phyloP scores from a whole-genome alignment of 2,113 vertebrate species.

The Triplophysa dalaica region DNA sequence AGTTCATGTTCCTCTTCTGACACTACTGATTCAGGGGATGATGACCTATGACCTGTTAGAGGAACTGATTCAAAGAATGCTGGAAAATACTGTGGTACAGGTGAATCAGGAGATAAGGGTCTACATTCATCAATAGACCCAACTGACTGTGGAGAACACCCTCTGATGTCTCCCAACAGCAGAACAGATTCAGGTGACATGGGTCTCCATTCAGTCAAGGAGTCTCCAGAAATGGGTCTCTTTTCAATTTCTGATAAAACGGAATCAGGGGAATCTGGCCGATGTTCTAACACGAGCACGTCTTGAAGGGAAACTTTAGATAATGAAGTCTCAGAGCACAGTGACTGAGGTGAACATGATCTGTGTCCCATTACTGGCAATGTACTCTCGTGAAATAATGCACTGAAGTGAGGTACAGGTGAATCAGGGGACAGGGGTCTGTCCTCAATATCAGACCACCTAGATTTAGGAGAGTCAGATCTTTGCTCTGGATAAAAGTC shows the following conservation, averaged over 20 bases:
- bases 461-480: constrained; percentile 53
- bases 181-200: constrained; percentile 43
- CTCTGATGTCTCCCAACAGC: constrained; percentile 12
- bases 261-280: constrained; percentile 46
- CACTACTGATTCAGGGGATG: constrained; percentile 1
- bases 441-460: not conserved
- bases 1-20: constrained; percentile 25
- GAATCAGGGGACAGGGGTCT: constrained; percentile 15
- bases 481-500: constrained; percentile 55
- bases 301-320: constrained; percentile 1
- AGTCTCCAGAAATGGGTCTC: constrained; percentile 38
- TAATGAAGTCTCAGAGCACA: constrained; percentile 24
- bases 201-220: constrained; percentile 37
- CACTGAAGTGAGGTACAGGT: constrained; percentile 16
- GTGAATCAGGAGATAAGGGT: constrained; percentile 23
- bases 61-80: constrained; percentile 17
- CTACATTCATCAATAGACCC: constrained; percentile 36
- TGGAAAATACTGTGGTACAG: constrained; percentile 50
- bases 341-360: constrained; percentile 36
- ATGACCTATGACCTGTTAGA: not conserved
- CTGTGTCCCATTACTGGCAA: constrained; percentile 13
- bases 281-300: constrained; percentile 6
- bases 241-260: constrained; percentile 24
- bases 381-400: not conserved
- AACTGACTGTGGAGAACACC: constrained; percentile 38